Percentiles rank a stretch among this genome's conserved stretches.
phyloP scores from a whole-genome alignment of 2,113 vertebrate species.

The Colossoma macropomum region DNA sequence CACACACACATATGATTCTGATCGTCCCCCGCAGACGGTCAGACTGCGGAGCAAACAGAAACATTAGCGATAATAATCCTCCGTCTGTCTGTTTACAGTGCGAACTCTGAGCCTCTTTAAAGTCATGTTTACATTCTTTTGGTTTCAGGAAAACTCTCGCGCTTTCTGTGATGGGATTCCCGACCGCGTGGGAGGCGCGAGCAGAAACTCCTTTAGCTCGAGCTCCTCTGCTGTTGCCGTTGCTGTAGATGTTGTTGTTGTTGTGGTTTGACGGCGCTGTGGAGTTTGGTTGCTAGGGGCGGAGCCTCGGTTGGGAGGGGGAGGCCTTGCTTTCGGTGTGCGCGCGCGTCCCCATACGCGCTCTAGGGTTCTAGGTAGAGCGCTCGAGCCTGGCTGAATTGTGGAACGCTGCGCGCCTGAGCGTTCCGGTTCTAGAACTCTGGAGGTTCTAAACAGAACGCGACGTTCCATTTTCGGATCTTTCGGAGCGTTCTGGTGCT shows the following conservation, averaged over 20 bases:
- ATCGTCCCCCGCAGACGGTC: no score
- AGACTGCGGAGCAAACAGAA: no score
- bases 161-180: slow-evolving; percentile 3
- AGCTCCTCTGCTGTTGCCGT: neutral
- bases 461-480: no score
- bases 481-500: no score
- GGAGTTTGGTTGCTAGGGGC: slow-evolving; percentile 22
- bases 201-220: neutral
- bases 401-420: neutral
- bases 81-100: no score
- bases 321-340: neutral
- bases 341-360: neutral
- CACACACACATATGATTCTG: no score
- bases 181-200: neutral
- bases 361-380: neutral
- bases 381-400: neutral
- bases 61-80: no score
- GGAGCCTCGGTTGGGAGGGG: neutral
- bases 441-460: no score
- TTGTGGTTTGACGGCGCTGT: neutral
- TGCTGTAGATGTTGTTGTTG: neutral
- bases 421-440: neutral
- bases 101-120: no score
- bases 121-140: neutral
- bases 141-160: neutral